These are phyloP conservation scores for Climacteris rufus DNA, from an alignment of 2,113 vertebrate genomes.

Conservation along the genomic window DNA sequence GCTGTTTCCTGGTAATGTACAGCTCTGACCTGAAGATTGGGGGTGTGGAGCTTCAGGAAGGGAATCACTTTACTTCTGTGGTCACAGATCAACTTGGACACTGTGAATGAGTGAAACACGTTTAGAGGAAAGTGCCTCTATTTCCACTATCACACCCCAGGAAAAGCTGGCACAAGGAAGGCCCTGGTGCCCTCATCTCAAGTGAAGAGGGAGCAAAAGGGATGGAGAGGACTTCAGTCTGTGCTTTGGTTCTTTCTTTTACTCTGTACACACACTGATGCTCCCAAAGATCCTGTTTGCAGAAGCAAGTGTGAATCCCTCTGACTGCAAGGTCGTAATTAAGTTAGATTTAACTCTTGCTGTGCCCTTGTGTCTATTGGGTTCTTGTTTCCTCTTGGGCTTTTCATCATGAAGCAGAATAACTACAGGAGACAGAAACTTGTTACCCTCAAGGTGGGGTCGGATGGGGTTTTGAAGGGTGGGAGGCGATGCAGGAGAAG, in stretches of 20 bases:
- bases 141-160: neutral
- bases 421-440: neutral
- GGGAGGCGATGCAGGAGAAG: accelerated
- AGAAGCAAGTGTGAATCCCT: neutral
- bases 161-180: neutral
- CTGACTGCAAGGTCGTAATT: too few relatives aligned
- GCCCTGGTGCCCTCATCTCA: neutral
- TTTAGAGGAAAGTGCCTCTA: neutral
- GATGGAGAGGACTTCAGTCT: neutral
- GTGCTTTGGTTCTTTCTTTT: neutral
- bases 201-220: neutral
- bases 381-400: neutral
- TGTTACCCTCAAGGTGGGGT: too few relatives aligned
- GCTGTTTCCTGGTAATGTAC: accelerated
- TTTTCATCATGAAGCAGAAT: neutral
- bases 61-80: neutral
- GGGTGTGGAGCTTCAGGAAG: neutral
- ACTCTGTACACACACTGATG: accelerated
- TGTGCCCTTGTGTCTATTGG: accelerated
- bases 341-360: neutral
- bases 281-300: neutral
- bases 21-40: neutral
- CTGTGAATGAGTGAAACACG: neutral
- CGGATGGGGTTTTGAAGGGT: neutral
- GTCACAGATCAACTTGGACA: neutral